Conservation (phyloP, 2,888 invertebrate genomes). For the Griposia aprilina region DNA sequence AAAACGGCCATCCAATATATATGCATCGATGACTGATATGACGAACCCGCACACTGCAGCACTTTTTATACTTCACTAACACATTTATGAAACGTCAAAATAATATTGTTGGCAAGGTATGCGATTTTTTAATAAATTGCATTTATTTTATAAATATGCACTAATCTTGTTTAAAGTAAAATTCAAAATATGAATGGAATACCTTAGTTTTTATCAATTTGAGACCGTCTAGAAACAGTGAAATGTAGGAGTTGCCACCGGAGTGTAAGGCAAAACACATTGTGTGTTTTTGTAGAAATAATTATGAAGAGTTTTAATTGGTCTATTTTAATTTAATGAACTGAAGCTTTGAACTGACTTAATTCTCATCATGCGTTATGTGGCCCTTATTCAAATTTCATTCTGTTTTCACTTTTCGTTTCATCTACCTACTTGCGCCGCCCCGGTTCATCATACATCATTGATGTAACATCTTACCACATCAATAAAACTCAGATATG, state of each 20-base stretch:
- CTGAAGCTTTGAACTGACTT: not conserved
- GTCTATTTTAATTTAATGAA: not conserved
- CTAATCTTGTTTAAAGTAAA: not conserved
- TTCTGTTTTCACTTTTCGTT: not conserved
- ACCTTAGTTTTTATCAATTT: not conserved
- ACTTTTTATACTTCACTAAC: constrained; percentile 32
- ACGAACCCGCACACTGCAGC: constrained; percentile 59
- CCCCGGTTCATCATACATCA: not conserved
- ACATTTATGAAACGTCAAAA: constrained; percentile 36
- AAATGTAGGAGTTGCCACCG: not conserved
- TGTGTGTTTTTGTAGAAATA: not conserved
- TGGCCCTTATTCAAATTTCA: not conserved
- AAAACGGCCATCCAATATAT: constrained; percentile 56
- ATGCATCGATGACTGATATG: constrained; percentile 71
- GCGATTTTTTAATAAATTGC: not conserved
- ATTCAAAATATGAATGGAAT: no score
- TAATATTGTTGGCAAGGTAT: not conserved
- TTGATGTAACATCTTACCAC: constrained; percentile 15
- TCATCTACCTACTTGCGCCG: not conserved
- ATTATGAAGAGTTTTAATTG: not conserved
- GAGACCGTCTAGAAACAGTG: not conserved
- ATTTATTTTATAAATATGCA: not conserved
- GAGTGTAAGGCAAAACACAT: no score
- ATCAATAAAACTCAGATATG: constrained; percentile 25
- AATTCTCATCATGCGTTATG: not conserved